phyloP scores from a whole-genome alignment of 2,888 invertebrate species.

The Nezara viridula region DNA sequence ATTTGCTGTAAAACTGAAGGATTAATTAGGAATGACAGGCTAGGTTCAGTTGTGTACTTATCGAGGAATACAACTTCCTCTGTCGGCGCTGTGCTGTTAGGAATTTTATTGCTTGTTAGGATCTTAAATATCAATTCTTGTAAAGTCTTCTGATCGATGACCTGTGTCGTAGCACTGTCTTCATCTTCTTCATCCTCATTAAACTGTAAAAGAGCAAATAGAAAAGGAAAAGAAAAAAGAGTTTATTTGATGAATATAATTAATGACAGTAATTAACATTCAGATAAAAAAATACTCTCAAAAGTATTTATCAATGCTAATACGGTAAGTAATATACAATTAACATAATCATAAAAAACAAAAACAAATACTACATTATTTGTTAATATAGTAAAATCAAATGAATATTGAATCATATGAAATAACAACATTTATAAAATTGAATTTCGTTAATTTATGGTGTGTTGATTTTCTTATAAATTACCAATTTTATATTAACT shows the following conservation, averaged over 20 bases:
- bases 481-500: no score
- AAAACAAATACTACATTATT: background rate
- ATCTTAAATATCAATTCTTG: conserved; percentile 40
- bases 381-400: no score
- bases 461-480: no score
- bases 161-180: background rate
- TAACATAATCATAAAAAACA: no score
- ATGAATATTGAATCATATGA: conserved; percentile 14
- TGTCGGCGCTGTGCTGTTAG: background rate
- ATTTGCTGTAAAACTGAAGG: conserved; percentile 9
- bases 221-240: background rate
- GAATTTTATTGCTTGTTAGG: background rate
- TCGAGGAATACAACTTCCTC: background rate
- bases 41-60: background rate
- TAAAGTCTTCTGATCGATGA: background rate
- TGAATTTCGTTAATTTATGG: background rate
- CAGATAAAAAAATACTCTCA: no score
- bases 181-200: conserved; percentile 21
- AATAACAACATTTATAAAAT: background rate
- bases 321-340: no score
- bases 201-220: background rate
- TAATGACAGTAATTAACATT: no score
- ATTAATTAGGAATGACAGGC: conserved; percentile 17
- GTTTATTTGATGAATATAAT: background rate
- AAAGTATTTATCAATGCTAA: no score